These are phyloP conservation scores for Campoplex nolae DNA, from an alignment of 2,888 invertebrate genomes.

Conservation along the genomic window DNA sequence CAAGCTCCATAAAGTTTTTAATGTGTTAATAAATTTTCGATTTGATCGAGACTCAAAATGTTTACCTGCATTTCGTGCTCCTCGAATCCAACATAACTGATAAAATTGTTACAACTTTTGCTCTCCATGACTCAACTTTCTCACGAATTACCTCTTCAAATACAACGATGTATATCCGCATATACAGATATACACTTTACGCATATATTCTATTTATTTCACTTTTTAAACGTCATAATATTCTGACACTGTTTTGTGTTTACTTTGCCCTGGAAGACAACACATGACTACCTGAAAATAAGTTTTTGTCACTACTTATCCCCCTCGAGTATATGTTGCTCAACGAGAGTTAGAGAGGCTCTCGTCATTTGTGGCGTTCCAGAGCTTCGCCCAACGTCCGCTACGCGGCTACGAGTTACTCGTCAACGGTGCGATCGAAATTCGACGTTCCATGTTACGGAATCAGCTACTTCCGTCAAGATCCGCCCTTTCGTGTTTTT, in stretches of 20 bases:
- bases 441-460: no score
- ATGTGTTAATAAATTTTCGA: not conserved
- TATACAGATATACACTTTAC: conserved; percentile 23
- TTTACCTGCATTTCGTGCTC: conserved; percentile 84
- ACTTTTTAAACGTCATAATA: conserved; percentile 62
- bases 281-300: conserved; percentile 52
- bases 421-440: no score
- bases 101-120: conserved; percentile 84
- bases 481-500: not conserved
- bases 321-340: conserved; percentile 9
- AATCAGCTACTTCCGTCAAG: no score
- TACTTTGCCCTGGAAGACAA: conserved; percentile 63
- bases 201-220: conserved; percentile 37
- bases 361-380: no score
- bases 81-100: conserved; percentile 84
- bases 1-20: not conserved
- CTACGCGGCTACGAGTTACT: no score
- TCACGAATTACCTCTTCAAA: conserved; percentile 21
- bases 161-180: conserved; percentile 22
- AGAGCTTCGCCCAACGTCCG: no score
- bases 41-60: conserved; percentile 15
- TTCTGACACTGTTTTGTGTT: conserved; percentile 64
- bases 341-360: not conserved
- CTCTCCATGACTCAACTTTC: conserved; percentile 77
- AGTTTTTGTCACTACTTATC: conserved; percentile 25